A percentile compares a stretch with the other conserved stretches of the same genome.
Conservation (phyloP, 2,797 vertebrate genomes). For the Microctenopoma lineatum region DNA sequence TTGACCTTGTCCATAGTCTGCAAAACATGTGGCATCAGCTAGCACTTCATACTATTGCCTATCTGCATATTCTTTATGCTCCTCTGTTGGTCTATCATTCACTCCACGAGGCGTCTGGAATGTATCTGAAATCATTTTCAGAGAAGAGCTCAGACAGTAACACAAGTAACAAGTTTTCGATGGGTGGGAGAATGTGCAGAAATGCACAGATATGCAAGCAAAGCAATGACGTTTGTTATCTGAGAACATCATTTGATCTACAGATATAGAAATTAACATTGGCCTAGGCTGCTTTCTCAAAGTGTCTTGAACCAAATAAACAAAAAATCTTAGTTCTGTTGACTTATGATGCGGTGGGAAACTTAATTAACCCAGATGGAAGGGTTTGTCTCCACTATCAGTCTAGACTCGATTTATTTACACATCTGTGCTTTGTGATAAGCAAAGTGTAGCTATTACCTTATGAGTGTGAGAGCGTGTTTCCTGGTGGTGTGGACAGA, state of each 20-base stretch:
- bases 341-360: conserved; percentile 50
- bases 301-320: conserved; percentile 43
- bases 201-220: conserved; percentile 39
- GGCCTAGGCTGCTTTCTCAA: conserved; percentile 36
- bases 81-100: conserved; percentile 44
- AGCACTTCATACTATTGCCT: conserved; percentile 57
- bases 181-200: conserved; percentile 44
- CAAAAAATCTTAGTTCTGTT: conserved; percentile 46
- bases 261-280: conserved; percentile 45
- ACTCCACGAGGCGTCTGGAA: conserved; percentile 69
- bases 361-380: conserved; percentile 58
- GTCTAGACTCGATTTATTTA: conserved; percentile 71
- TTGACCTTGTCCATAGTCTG: conserved; percentile 18
- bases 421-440: conserved; percentile 75
- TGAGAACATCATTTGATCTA: conserved; percentile 51
- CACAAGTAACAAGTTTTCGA: conserved; percentile 43
- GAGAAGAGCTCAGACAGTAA: conserved; percentile 52
- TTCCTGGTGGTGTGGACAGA: conserved; percentile 48
- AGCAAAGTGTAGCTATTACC: conserved; percentile 73
- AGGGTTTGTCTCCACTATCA: conserved; percentile 66
- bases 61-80: conserved; percentile 27
- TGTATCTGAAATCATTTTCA: conserved; percentile 75
- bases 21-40: conserved; percentile 58
- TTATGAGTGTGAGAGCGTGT: conserved; percentile 60
- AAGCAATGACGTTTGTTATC: conserved; percentile 51